phyloP scores from a whole-genome alignment of 1,140 invertebrate genomes.

The Oreohelix idahoensis region DNA sequence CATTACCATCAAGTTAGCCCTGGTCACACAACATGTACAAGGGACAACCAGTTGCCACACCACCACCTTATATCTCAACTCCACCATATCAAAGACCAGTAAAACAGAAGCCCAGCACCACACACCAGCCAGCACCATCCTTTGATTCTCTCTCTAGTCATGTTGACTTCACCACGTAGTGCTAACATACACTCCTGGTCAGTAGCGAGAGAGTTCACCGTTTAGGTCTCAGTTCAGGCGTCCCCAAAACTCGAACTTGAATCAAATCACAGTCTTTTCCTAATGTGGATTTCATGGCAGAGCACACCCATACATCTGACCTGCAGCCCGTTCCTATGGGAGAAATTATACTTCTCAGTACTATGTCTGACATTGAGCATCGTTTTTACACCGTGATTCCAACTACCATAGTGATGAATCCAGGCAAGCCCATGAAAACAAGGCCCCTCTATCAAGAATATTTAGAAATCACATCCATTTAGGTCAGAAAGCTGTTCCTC shows the following conservation, averaged over 20 bases:
- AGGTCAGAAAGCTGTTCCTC: constrained; percentile 35
- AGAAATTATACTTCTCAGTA: constrained; percentile 31
- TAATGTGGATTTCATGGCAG: constrained; percentile 41
- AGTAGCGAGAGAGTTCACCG: neutral
- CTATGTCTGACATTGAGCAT: constrained; percentile 31
- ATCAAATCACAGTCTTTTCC: constrained; percentile 27
- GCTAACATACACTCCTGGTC: neutral
- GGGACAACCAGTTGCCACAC: constrained; percentile 33
- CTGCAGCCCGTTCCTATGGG: constrained; percentile 2
- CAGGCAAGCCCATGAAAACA: neutral
- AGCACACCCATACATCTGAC: constrained; percentile 25
- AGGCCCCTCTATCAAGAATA: neutral
- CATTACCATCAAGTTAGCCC: no score
- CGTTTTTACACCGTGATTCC: no score
- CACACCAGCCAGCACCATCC: neutral
- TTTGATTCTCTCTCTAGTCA: constrained; percentile 23
- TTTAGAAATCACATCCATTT: neutral
- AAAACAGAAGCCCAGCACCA: neutral
- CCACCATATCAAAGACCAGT: constrained; percentile 61
- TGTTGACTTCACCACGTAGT: constrained; percentile 1
- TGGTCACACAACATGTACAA: neutral
- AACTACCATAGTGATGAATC: neutral
- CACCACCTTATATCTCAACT: constrained; percentile 55
- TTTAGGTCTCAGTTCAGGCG: neutral
- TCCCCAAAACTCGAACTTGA: neutral